Base-by-base conservation (phyloP, 2,888 invertebrate species). In the Campoletis raptor region DNA sequence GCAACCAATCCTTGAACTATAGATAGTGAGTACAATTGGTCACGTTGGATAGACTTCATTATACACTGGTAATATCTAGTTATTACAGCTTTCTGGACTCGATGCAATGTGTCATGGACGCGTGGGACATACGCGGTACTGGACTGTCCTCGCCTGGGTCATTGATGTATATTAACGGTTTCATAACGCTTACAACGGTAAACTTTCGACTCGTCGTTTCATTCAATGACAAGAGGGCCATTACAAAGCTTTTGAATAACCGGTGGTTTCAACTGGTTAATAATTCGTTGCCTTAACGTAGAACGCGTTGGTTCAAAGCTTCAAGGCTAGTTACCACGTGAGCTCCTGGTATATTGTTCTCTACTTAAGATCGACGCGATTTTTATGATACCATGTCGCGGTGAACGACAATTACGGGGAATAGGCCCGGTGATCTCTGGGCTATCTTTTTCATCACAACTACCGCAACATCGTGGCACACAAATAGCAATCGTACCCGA, bases 341-440 rank as follows among this genome's bases (percentile, higher is more conserved):
- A 76, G n/a, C 64, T 24, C 37, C 69, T 76, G 10, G 61, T 61
- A 48, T 66, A 36, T 8, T 21, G 52, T 64, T 64, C 42, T n/a
- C 24, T 76, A 81, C 40, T 57, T 69, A 30, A 76, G 73, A 54
- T 45, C 69, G 54, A 7, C 64, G 36, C 10, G 57, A 45, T 61
- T 73, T 40, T 70, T 48, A 77, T 61, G 61, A 57, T n/a, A 64
- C 54, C 45, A 21, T 61, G 66, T 64, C 24, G 48, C 24, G 48
- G 12, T 42, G 48, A 42, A 81, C 80, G 80, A 79, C 85, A 88
- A 88, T 88, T 84, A 88, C 81, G 79, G 76, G 66, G 78, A 24
- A 40, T 45, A 77, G 54, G 30, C 18, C 64, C 69, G 24, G 45
- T 30, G 52, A 78, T 86, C 72, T 78, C 24, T 1, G 45, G 36